Evolutionary conservation across 2,113 vertebrate species (phyloP), one percentile per base, ranked within the genome.

Genomic region (Callocephalon fimbriatum): DNA sequence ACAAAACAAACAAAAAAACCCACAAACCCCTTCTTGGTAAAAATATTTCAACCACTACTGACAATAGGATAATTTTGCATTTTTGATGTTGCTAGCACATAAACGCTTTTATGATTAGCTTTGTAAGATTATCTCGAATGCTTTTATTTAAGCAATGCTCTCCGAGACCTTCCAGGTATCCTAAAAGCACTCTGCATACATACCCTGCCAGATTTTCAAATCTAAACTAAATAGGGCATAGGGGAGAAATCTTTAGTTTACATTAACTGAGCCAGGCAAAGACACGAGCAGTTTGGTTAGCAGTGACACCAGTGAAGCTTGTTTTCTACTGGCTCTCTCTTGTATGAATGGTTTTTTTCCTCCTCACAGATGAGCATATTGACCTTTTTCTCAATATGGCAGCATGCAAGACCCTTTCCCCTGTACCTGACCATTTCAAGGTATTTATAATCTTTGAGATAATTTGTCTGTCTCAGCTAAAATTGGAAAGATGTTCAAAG

Each of bases 291-390:
- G 8, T 56, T 25, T 61, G 58, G 13, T 40, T 61, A 88, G 72
- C 75, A 88, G 29, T 37, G 31, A 80, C 9, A 27, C 51, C 31
- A 40, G 29, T 1, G 31, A 68, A 93, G 32, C 29, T 26, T 38
- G 12, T 75, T 56, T 59, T 59, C 62, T 62, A 54, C 35, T 45
- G 29, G 2, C 4, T 35, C 14, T 42, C 35, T 77, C 38, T 21
- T 8, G 1, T 12, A 51, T 1, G 8, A 37, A 37, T 37, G 21
- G 2, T 9, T 17, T 2, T 15, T 12, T 9, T 0, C 10, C 6
- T 3, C 2, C 22, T 19, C 15, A 9, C 6, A 65, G 17, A 6
- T 17, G 3, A 58, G 15, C 16, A 29, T 20, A 38, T 3, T 45
- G 62, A 62, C 29, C 8, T 82, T 42, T 12, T 86, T 13, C 54